A percentile compares a stretch with the other conserved stretches of the same genome.
These are phyloP conservation scores for Rostratula benghalensis DNA, from an alignment of 2,113 vertebrate species.

Conservation along the genomic window DNA sequence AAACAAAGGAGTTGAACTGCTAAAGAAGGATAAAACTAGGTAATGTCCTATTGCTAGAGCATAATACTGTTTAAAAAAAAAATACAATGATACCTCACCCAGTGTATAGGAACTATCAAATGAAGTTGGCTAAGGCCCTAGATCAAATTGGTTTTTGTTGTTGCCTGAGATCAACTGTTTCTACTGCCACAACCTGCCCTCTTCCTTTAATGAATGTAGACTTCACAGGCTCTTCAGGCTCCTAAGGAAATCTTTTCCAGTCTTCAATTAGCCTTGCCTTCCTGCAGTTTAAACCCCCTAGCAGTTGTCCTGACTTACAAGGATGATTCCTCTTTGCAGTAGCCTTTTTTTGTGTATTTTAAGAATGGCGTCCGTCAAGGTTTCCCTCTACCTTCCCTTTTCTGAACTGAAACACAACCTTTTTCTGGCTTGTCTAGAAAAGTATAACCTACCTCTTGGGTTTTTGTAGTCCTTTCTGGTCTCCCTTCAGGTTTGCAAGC, in stretches of 20 bases:
- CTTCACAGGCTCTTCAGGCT: background rate
- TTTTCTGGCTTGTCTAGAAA: background rate
- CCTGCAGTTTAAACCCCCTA: background rate
- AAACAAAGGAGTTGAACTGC: slow-evolving; percentile 80
- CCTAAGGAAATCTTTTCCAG: background rate
- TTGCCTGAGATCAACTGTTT: background rate
- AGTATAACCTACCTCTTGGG: background rate
- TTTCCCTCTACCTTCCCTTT: background rate
- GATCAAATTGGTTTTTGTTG: background rate
- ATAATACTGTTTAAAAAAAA: background rate
- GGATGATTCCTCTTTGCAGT: background rate
- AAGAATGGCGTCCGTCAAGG: background rate
- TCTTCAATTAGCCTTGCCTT: background rate
- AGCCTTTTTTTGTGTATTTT: background rate
- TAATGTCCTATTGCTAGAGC: slow-evolving; percentile 60
- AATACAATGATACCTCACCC: background rate
- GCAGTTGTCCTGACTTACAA: background rate
- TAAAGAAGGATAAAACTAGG: slow-evolving; percentile 84
- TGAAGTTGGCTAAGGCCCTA: background rate
- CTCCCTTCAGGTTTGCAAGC: background rate
- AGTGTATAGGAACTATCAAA: background rate
- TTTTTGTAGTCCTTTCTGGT: background rate
- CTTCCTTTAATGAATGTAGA: background rate
- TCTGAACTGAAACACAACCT: background rate
- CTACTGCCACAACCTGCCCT: background rate